Conservation (phyloP, 2,888 invertebrate species). For the Eupithecia centaureata region DNA sequence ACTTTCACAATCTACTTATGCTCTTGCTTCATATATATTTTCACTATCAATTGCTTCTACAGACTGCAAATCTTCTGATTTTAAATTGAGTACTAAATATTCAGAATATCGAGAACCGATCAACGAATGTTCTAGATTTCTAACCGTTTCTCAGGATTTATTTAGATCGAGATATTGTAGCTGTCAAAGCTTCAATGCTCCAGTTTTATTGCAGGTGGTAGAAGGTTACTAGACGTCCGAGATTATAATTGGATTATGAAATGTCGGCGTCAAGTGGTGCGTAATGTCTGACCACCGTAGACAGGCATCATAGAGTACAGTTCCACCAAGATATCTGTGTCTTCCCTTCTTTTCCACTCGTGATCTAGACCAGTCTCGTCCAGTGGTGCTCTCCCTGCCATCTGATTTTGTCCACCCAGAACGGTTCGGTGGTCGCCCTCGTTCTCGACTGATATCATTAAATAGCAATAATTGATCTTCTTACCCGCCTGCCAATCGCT, state of each 20-base stretch:
- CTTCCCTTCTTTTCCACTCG: too few species aligned
- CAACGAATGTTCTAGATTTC: slow-evolving; percentile 18
- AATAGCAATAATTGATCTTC: not conserved
- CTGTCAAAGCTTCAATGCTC: slow-evolving; percentile 42
- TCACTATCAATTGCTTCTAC: not conserved
- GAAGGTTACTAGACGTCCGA: slow-evolving; percentile 47
- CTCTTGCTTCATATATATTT: not conserved
- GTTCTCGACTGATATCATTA: too few species aligned
- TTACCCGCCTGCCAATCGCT: not conserved
- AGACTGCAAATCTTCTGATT: not conserved
- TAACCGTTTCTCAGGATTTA: slow-evolving; percentile 24
- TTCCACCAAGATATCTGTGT: not conserved
- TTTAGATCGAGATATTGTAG: slow-evolving; percentile 39
- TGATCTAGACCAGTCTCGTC: too few species aligned
- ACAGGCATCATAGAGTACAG: slow-evolving; percentile 22
- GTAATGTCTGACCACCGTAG: slow-evolving; percentile 58
- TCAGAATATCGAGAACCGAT: not conserved
- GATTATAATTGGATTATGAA: slow-evolving; percentile 71
- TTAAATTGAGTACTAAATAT: not conserved
- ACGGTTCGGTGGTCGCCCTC: too few species aligned
- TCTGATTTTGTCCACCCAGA: too few species aligned
- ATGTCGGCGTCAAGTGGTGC: slow-evolving; percentile 63
- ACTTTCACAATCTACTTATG: slow-evolving; percentile 18
- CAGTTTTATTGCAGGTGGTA: slow-evolving; percentile 49
- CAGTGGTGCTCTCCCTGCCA: too few species aligned